Evolutionary conservation across 1,140 invertebrate species (phyloP).

Genomic region (Papilio glaucus): DNA sequence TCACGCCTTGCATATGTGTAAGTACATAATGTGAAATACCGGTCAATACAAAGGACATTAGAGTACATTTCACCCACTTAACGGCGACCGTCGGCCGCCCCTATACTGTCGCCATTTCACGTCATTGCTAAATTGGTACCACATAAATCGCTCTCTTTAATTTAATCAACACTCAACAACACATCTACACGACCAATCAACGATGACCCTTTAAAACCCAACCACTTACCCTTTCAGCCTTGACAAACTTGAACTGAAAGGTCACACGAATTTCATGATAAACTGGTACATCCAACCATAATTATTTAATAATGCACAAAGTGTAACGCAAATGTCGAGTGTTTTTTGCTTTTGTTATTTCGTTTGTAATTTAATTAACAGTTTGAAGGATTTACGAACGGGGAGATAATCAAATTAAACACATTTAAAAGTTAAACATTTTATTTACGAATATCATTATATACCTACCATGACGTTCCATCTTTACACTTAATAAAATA

Average conservation of each 20-base stretch:
- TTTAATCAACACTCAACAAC: slow-evolving; percentile 75
- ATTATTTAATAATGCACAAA: slow-evolving; percentile 64
- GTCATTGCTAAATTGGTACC: slow-evolving; percentile 76
- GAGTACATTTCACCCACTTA: slow-evolving; percentile 63
- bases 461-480: neutral
- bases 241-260: slow-evolving; percentile 30
- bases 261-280: slow-evolving; percentile 42
- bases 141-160: slow-evolving; percentile 79
- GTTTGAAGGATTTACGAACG: slow-evolving; percentile 19
- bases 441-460: slow-evolving; percentile 17
- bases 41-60: slow-evolving; percentile 42
- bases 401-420: slow-evolving; percentile 31
- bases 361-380: slow-evolving; percentile 29
- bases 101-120: slow-evolving; percentile 70
- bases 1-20: neutral
- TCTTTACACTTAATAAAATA: neutral
- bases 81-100: slow-evolving; percentile 59
- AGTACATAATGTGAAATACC: slow-evolving; percentile 31
- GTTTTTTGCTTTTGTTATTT: slow-evolving; percentile 26
- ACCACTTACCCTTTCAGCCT: slow-evolving; percentile 39
- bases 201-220: slow-evolving; percentile 50
- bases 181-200: slow-evolving; percentile 61
- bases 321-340: slow-evolving; percentile 37
- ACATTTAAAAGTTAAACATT: slow-evolving; percentile 7
- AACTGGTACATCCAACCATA: slow-evolving; percentile 50